Evolutionary conservation across 2,113 vertebrate species (phyloP), one percentile per base, ranked within the genome.

Genomic region (Dasypus novemcinctus): DNA sequence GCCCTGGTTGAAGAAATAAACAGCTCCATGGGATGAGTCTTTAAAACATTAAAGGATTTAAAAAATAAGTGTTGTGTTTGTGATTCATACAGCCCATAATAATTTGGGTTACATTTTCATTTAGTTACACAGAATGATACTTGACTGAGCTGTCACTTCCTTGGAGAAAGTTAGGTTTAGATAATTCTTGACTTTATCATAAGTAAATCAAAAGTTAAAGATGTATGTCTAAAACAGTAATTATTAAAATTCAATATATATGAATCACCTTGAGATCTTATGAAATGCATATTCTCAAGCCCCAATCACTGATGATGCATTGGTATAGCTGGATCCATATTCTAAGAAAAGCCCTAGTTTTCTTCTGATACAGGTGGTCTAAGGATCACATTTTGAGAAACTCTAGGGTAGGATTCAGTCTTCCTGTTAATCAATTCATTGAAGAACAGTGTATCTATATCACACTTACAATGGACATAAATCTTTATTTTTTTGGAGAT

Each of bases 1-100:
- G 74, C 83, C 79, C 84, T 74, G 33, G 41, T 94, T 80, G 75
- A 96, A 97, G 93, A 97, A 97, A 96, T 97, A 97, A 97, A 97
- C 95, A 97, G 86, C 86, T 96, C 91, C 36, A 89, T 79, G 49
- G 79, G 74, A 91, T 76, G 75, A 82, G 93, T 96, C 82, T 95
- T 96, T 96, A 96, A 97, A 95, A 95, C 74, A 96, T 93, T 94
- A 91, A 96, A 96, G 27, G 68, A 76, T 94, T 95, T 89, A 31
- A 92, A 96, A 97, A 96, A 86, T 92, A 96, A 92, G 78, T 94
- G 85, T 93, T 95, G 80, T 95, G 9, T 83, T 96, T 91, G 66
- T 95, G 95, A 96, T 78, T 96, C 90, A 91, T 90, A 59, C 83
- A 95, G 36, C 71, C 79, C 87, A 93, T 95, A 59, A 93, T 95